Conservation (phyloP, 2,113 vertebrate genomes). For the Corvus cornix region DNA sequence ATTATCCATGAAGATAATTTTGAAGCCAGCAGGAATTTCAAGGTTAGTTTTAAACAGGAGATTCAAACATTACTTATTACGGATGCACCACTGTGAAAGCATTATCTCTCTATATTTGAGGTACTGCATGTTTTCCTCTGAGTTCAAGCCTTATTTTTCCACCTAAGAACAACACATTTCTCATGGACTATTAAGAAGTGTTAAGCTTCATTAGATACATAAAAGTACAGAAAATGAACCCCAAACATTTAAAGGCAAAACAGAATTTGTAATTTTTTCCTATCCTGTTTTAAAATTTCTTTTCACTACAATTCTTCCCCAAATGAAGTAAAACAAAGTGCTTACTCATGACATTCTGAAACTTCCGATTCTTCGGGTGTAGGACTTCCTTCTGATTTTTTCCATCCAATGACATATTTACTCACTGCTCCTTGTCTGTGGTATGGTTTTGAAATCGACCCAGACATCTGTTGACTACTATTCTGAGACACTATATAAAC, state of each 20-base stretch:
- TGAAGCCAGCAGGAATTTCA: background rate
- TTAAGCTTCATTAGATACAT: background rate
- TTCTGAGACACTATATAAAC: constrained; percentile 89
- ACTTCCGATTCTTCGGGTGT: constrained; percentile 85
- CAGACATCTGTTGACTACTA: constrained; percentile 71
- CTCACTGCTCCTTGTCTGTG: constrained; percentile 76
- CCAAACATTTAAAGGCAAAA: background rate
- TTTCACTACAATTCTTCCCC: background rate
- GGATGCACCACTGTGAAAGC: background rate
- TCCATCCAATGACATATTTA: constrained; percentile 83
- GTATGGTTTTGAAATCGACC: constrained; percentile 81
- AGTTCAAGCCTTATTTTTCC: background rate
- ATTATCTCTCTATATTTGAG: background rate
- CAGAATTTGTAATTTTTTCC: background rate
- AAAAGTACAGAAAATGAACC: rapidly evolving
- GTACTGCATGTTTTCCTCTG: background rate
- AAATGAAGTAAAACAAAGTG: background rate
- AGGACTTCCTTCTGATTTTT: constrained; percentile 81
- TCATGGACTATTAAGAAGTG: background rate
- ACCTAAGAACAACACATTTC: background rate
- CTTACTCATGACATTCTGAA: constrained; percentile 86
- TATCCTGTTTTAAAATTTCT: background rate
- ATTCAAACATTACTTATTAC: background rate
- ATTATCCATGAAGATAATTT: background rate
- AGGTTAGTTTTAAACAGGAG: background rate